A percentile compares a stretch with the other conserved stretches of the same genome.
Conservation (phyloP, 2,888 invertebrate species). For the Melinopterus prodromus region DNA sequence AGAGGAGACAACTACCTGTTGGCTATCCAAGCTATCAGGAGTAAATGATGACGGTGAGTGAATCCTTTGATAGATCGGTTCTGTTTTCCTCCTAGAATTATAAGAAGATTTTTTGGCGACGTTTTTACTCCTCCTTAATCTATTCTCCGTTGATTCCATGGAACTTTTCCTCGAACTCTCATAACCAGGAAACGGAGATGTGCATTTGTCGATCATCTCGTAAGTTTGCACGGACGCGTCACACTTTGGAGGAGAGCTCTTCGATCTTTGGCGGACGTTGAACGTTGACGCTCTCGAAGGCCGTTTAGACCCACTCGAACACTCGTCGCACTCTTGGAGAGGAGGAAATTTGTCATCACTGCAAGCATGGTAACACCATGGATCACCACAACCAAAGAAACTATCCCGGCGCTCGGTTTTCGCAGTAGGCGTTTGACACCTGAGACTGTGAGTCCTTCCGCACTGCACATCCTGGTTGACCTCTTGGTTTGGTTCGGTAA, state of each 20-base stretch:
- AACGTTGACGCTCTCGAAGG: conserved; percentile 54
- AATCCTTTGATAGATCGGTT: conserved; percentile 49
- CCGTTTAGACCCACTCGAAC: conserved; percentile 44
- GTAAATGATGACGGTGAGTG: conserved; percentile 52
- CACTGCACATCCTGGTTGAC: conserved; percentile 45
- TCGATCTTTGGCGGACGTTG: conserved; percentile 52
- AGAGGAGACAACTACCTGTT: conserved; percentile 43
- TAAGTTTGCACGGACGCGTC: conserved; percentile 66
- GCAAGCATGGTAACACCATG: conserved; percentile 60
- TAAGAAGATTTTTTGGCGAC: conserved; percentile 44
- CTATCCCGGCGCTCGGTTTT: conserved; percentile 44
- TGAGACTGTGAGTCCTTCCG: conserved; percentile 58
- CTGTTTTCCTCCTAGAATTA: conserved; percentile 47
- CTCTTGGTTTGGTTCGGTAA: conserved; percentile 55
- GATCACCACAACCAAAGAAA: conserved; percentile 59
- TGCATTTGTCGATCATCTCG: conserved; percentile 60
- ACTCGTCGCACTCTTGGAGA: conserved; percentile 59
- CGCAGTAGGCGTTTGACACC: conserved; percentile 58
- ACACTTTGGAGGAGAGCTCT: conserved; percentile 51
- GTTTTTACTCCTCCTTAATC: conserved; percentile 39
- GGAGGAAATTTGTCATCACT: conserved; percentile 56
- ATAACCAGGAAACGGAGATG: conserved; percentile 55
- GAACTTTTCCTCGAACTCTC: conserved; percentile 44
- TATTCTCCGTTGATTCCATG: conserved; percentile 36
- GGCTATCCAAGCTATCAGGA: conserved; percentile 56